These are phyloP conservation scores for Ochropleura leucogaster DNA, from an alignment of 2,888 invertebrate species.

Conservation along the genomic window DNA sequence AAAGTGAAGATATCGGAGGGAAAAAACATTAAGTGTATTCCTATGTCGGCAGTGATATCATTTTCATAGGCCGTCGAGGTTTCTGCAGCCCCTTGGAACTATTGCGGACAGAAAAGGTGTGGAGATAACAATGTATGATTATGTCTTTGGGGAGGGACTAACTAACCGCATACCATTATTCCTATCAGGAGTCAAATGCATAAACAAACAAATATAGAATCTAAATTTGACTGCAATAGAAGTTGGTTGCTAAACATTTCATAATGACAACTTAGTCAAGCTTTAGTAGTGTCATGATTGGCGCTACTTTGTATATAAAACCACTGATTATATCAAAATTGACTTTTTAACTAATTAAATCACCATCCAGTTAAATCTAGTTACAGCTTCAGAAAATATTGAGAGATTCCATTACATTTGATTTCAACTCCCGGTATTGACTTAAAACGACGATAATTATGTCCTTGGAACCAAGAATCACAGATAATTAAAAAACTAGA, in stretches of 20 bases:
- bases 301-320: background rate
- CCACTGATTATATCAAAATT: background rate
- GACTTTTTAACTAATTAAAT: background rate
- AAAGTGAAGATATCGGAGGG: conserved; percentile 84
- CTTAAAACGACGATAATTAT: background rate
- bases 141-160: background rate
- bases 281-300: background rate
- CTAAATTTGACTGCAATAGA: background rate
- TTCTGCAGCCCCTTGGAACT: conserved; percentile 81
- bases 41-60: conserved; percentile 88
- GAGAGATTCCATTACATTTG: background rate
- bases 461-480: no score
- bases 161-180: background rate
- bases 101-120: conserved; percentile 70
- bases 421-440: background rate
- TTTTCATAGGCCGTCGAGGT: conserved; percentile 85
- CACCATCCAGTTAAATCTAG: background rate
- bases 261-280: background rate
- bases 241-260: background rate
- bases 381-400: background rate
- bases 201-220: background rate
- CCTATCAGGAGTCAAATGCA: background rate
- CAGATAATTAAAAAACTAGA: no score
- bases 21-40: conserved; percentile 89
- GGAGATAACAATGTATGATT: conserved; percentile 64